These are phyloP conservation scores for Tetragonula clypearis DNA, from an alignment of 1,140 invertebrate genomes.

Conservation along the genomic window DNA sequence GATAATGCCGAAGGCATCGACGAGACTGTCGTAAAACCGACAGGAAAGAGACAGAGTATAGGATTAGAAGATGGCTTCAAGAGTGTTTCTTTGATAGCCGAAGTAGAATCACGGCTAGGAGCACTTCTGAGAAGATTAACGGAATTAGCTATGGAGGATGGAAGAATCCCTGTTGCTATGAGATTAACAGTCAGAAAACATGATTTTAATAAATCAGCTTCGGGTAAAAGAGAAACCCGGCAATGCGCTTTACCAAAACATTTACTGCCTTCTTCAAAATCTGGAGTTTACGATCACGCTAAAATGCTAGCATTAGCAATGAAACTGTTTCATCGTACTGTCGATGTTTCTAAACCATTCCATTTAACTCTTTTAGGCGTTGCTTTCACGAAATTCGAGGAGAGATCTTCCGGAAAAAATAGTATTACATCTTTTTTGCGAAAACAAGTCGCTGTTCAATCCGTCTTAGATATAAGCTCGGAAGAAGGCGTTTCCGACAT, in stretches of 20 bases:
- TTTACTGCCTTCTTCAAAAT: constrained; percentile 83
- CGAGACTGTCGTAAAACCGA: constrained; percentile 85
- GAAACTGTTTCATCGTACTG: constrained; percentile 88
- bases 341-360: constrained; percentile 88
- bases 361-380: constrained; percentile 89
- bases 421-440: constrained; percentile 88
- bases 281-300: constrained; percentile 83
- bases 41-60: constrained; percentile 86
- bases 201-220: constrained; percentile 82
- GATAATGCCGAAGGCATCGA: constrained; percentile 88
- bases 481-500: constrained; percentile 72
- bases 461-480: constrained; percentile 82
- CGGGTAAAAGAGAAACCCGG: constrained; percentile 87
- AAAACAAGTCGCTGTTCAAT: constrained; percentile 87
- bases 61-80: constrained; percentile 90
- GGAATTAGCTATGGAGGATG: constrained; percentile 88
- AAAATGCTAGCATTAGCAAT: constrained; percentile 88
- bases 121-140: constrained; percentile 86
- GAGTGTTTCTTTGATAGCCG: constrained; percentile 86
- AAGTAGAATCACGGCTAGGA: constrained; percentile 87
- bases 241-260: constrained; percentile 87
- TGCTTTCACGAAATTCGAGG: constrained; percentile 90
- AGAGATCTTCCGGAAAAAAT: constrained; percentile 84
- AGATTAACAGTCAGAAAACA: constrained; percentile 88
- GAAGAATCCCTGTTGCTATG: constrained; percentile 87